Evolutionary conservation across 2,888 invertebrate genomes (phyloP).

Genomic region (Stomorhina lunata): DNA sequence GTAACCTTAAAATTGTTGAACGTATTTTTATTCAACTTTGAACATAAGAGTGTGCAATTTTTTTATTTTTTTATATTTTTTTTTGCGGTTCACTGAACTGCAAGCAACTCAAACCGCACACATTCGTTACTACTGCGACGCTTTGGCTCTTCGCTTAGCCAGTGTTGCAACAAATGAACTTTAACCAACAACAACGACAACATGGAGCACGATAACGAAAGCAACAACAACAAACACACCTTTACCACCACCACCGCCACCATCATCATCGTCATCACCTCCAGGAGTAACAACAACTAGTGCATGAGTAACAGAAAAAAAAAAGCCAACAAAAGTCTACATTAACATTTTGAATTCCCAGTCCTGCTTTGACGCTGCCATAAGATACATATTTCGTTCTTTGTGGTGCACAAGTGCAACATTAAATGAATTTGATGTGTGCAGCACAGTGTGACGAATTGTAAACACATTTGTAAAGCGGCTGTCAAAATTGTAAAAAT

Average conservation of each 20-base stretch:
- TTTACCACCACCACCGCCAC: conserved; percentile 17
- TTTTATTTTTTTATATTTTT: neutral
- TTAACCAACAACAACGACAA: conserved; percentile 35
- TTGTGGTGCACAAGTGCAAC: conserved; percentile 21
- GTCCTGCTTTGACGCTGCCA: neutral
- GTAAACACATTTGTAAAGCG: too few species aligned
- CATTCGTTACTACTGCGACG: conserved; percentile 23
- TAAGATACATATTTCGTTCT: neutral
- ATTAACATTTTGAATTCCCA: neutral
- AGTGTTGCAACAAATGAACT: conserved; percentile 59
- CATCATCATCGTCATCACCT: conserved; percentile 19
- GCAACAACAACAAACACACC: neutral
- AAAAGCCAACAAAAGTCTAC: neutral
- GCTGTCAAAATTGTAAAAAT: too few species aligned
- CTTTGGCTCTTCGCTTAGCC: neutral
- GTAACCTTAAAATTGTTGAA: conserved; percentile 30
- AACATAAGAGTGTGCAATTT: neutral
- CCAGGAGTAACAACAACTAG: conserved; percentile 27
- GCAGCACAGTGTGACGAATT: conserved; percentile 18
- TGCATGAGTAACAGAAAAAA: conserved; percentile 15
- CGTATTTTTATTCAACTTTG: neutral
- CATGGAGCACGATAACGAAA: conserved; percentile 11
- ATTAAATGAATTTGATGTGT: neutral
- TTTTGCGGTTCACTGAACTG: conserved; percentile 58
- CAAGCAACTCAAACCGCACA: conserved; percentile 45